Conservation (phyloP, 2,888 invertebrate species). For the Drosophila diplacantha region DNA sequence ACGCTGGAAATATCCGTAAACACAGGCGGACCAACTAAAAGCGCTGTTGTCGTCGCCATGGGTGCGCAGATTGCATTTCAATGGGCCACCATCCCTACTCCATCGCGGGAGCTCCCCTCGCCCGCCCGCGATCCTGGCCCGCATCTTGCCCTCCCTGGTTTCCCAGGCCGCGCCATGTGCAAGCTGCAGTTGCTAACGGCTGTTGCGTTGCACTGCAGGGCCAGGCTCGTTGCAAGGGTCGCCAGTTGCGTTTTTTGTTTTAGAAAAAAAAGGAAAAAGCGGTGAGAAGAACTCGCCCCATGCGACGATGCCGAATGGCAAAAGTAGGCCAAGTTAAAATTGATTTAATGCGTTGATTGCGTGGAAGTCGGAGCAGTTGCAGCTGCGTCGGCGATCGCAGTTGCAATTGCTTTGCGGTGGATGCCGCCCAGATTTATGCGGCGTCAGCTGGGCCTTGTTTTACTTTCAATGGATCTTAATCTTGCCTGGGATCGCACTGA, state of each 20-base stretch:
- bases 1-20: constrained; percentile 17
- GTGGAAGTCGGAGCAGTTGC: constrained; percentile 28
- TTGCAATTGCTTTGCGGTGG: constrained; percentile 22
- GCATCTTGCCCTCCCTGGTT: constrained; percentile 14
- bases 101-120: not conserved
- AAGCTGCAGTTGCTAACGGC: constrained; percentile 51
- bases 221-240: constrained; percentile 50
- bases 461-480: constrained; percentile 43
- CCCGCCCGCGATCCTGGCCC: constrained; percentile 22
- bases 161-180: constrained; percentile 48
- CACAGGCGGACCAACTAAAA: constrained; percentile 31
- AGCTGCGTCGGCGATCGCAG: constrained; percentile 28
- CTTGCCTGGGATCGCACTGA: constrained; percentile 33
- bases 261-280: not conserved
- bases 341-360: constrained; percentile 73
- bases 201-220: constrained; percentile 29
- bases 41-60: constrained; percentile 41
- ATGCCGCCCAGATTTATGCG: constrained; percentile 52
- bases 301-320: constrained; percentile 27
- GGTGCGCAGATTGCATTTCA: constrained; percentile 56
- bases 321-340: constrained; percentile 76
- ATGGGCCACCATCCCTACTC: constrained; percentile 24
- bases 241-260: constrained; percentile 35
- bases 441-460: constrained; percentile 50
- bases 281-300: constrained; percentile 28